Percentiles rank a stretch among this genome's conserved stretches.
phyloP scores from a whole-genome alignment of 2,888 invertebrate species.

The Yponomeuta plumbellus region DNA sequence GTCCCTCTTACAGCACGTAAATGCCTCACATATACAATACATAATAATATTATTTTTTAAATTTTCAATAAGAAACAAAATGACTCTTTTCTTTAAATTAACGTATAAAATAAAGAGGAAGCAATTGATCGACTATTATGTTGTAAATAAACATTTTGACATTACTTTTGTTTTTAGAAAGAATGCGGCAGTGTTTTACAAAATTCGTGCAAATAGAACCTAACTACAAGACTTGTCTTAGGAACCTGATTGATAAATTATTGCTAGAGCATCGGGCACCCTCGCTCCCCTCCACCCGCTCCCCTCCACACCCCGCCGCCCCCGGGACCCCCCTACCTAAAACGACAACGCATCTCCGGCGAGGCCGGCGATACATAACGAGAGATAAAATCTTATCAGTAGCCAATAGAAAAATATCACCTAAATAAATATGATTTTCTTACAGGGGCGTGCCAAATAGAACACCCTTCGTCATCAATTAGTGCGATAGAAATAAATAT shows the following conservation, averaged over 20 bases:
- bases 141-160: slow-evolving; percentile 41
- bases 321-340: slow-evolving; percentile 12
- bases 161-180: slow-evolving; percentile 39
- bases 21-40: slow-evolving; percentile 64
- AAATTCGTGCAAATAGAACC: slow-evolving; percentile 73
- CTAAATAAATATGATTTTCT: slow-evolving; percentile 73
- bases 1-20: slow-evolving; percentile 74
- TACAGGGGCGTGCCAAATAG: slow-evolving; percentile 36
- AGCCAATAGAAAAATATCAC: slow-evolving; percentile 77
- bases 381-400: slow-evolving; percentile 70
- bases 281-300: slow-evolving; percentile 36
- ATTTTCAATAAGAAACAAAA: slow-evolving; percentile 65
- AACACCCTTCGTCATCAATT: slow-evolving; percentile 23
- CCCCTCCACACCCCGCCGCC: slow-evolving; percentile 38
- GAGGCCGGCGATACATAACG: slow-evolving; percentile 58
- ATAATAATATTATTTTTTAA: slow-evolving; percentile 25
- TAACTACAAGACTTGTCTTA: slow-evolving; percentile 75
- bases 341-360: slow-evolving; percentile 46
- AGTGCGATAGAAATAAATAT: slow-evolving; percentile 38
- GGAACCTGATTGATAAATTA: slow-evolving; percentile 76
- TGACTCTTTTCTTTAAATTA: slow-evolving; percentile 40
- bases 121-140: slow-evolving; percentile 58
- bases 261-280: slow-evolving; percentile 63
- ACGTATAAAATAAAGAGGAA: slow-evolving; percentile 53
- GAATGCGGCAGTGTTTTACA: slow-evolving; percentile 74